Base-by-base conservation (phyloP, 2,113 vertebrate species). In the Sinosuthora webbiana region DNA sequence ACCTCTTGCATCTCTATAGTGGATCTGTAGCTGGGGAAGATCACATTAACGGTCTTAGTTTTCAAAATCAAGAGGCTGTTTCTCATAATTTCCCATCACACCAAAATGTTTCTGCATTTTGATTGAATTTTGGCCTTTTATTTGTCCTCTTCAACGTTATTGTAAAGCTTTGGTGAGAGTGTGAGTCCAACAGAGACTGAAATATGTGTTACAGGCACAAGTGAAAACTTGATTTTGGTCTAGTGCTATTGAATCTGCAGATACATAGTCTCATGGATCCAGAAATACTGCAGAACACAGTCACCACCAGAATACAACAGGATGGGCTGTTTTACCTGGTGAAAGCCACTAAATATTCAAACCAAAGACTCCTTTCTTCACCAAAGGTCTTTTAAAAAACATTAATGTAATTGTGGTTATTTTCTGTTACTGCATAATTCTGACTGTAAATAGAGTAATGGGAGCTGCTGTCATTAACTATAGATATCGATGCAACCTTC, bases 1-100 rank as follows among this genome's bases (percentile, higher is more conserved):
- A 0, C 0, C 4, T 30, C 1, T 57, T 13, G 0, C 15, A 23
- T 45, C 77, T 74, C 25, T 69, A 18, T 12, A 19, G 15, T 24
- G 5, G 7, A 57, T n/a, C 9, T 41, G 25, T 30, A 11, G 1
- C 27, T 22, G 24, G 16, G 11, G 4, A 62, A 45, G 24, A 35
- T 52, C 56, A 35, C 16, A 30, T 4, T 24, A 50, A 7, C 3
- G 49, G 9, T 35, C 33, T 44, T 41, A 35, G 10, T 33, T 83
- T 80, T 44, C 27, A 68, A 44, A 83, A 71, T 21, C 30, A 52
- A 56, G 74, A 12, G 5, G 7, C 11, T 39, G 3, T 1, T 60
- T 60, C 45, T n/a, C 13, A 21, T 17, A 21, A 11, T 44, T 85
- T 86, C 63, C 56, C 12, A 55, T 22, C 23, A 35, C 8, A 35